A percentile compares a stretch with the other conserved stretches of the same genome.
Conservation (phyloP, 2,888 invertebrate species). For the Parthenolecanium corni region DNA sequence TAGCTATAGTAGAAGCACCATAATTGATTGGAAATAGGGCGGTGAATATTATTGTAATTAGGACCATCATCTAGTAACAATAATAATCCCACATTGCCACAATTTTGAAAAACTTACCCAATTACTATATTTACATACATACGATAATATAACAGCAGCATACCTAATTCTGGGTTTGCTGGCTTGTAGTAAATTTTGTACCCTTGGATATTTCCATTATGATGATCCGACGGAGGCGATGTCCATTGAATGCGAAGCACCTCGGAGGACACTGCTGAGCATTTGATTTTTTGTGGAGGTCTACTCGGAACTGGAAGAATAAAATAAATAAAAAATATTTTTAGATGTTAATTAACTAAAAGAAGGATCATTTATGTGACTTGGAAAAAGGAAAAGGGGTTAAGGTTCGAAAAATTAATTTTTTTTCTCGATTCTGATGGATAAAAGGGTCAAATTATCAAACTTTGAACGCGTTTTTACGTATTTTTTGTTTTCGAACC, state of each 20-base stretch:
- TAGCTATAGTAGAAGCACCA: no score
- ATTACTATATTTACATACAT: neutral
- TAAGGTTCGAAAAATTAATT: no score
- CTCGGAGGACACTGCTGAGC: slow-evolving; percentile 56
- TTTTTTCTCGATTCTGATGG: no score
- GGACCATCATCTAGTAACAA: no score
- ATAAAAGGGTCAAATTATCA: no score
- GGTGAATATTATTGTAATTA: no score
- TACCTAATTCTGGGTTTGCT: slow-evolving; percentile 34
- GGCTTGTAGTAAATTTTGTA: slow-evolving; percentile 68
- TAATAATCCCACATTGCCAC: neutral
- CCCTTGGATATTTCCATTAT: slow-evolving; percentile 60
- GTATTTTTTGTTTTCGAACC: no score
- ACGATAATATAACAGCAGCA: neutral
- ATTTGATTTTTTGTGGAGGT: slow-evolving; percentile 53
- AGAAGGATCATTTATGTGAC: neutral
- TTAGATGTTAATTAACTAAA: neutral
- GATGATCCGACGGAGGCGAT: slow-evolving; percentile 50
- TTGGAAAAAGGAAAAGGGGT: no score
- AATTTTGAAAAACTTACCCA: slow-evolving; percentile 2
- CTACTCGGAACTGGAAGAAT: slow-evolving; percentile 54
- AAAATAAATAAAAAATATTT: no score
- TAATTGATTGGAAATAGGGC: no score
- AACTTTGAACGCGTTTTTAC: no score
- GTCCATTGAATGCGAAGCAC: slow-evolving; percentile 61